Base-by-base conservation (phyloP, 2,113 vertebrate species). In the Hydrolagus affinis region DNA sequence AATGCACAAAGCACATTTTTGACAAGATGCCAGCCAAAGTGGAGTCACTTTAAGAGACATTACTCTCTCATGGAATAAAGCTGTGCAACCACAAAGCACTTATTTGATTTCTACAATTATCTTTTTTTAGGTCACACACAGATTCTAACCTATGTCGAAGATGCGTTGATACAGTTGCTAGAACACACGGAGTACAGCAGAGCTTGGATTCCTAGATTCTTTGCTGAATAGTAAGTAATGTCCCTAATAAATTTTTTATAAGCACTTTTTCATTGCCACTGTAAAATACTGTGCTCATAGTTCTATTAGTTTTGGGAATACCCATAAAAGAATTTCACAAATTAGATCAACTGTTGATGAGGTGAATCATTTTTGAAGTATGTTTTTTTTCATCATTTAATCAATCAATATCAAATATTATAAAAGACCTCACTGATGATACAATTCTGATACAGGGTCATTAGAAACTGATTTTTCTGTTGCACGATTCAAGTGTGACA, bases 201-300 rank as follows among this genome's bases (percentile, higher is more conserved):
- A 88, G 95, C 96, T 87, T 96, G 96, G 76, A 91, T 98, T 90
- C 91, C 93, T 87, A 95, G 96, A 83, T 98, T 97, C 92, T 97
- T 99, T 89, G 95, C 97, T 85, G 97, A 99, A 90, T 99, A 99
- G 97, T 99, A 95, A 92, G 96, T 97, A 92, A 66, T 71, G 88
- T 87, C 86, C 88, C 86, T n/a, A n/a, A 83, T 30, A 66, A 66
- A 83, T 68, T 11, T 1, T 17, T 44, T 44, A 6, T 44, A 44
- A 44, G 44, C 44, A 44, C 6, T 44, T 44, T 44, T 44, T 6
- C 44, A 44, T 6, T 44, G 44, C 44, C 44, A 44, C 44, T 44
- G 44, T 44, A 44, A 44, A 44, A 44, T 44, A 44, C 44, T 44
- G 2, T 44, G 44, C 44, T 44, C 44, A 44, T 44, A 44, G 2